These are phyloP conservation scores for Temnopleurus reevesii DNA, from an alignment of 53 echinoderm and acorn worm species.

Conservation along the genomic window DNA sequence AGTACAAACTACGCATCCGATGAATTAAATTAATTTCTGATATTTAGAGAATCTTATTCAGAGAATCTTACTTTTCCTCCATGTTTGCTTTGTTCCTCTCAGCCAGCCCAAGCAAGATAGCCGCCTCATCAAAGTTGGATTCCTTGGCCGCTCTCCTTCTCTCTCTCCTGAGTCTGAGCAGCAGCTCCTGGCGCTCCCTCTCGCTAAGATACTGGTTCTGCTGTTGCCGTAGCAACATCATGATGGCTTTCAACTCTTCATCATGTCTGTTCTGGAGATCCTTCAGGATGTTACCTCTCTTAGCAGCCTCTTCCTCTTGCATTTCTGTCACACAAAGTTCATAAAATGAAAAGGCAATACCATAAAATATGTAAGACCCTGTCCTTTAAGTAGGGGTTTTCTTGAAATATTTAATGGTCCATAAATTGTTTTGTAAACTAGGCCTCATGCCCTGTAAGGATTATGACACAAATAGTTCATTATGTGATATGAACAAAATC, in stretches of 20 bases:
- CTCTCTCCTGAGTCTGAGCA: conserved; percentile 81
- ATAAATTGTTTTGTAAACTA: too few relatives aligned
- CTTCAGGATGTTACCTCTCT: conserved; percentile 68
- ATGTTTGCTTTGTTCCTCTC: conserved; percentile 84
- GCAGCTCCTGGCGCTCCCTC: conserved; percentile 73
- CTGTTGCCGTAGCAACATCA: conserved; percentile 69
- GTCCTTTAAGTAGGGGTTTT: too few relatives aligned
- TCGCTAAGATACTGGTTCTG: conserved; percentile 72
- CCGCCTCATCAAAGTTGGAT: conserved; percentile 83
- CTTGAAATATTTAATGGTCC: too few relatives aligned
- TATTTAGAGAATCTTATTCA: too few relatives aligned
- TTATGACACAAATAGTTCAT: too few relatives aligned
- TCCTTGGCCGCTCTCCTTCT: conserved; percentile 73
- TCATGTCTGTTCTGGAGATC: conserved; percentile 86
- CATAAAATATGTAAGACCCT: too few relatives aligned
- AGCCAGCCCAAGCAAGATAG: conserved; percentile 84
- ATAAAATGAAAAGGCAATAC: background rate
- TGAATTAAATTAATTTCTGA: too few relatives aligned
- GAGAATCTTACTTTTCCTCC: conserved; percentile 78
- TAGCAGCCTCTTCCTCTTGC: conserved; percentile 45
- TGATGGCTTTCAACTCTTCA: conserved; percentile 82
- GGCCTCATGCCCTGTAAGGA: too few relatives aligned
- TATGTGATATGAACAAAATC: too few relatives aligned
- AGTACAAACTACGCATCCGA: too few relatives aligned
- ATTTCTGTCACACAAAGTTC: conserved; percentile 36